Evolutionary conservation across 2,888 invertebrate species (phyloP), one percentile per base, ranked within the genome.

Genomic region (Embidobia sp.): DNA sequence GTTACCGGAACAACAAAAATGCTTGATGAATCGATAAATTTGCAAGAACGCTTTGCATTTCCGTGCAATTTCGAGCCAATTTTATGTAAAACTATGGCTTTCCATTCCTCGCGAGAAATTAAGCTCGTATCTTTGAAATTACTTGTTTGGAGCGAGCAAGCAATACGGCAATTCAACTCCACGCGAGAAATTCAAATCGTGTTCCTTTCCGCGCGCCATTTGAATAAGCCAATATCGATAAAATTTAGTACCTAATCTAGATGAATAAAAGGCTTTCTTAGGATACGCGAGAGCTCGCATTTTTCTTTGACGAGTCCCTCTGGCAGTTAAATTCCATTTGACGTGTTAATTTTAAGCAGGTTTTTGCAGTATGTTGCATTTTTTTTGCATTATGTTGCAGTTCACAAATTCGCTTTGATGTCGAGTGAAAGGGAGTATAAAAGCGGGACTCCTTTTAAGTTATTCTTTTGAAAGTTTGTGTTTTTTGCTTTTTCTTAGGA

Each of bases 201-300:
- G 66, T 46, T 55, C 44, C 35, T 55, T 66, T 55, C 53, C 11
- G n/a, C 18, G 66, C 55, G 19, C 10, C 46, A 66, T 66, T 66
- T 66, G 46, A 66, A 66, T 66, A 55, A 66, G 46, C 46, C 66
- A 48, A 66, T 55, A 66, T 66, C 55, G 66, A 66, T 48, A 22
- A 66, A 66, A 66, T 66, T 44, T 66, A 66, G 11, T 40, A 51
- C 31, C 44, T 66, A 35, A 51, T 53, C 44, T 27, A 27, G 26
- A 66, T 42, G 53, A 53, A 49, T 35, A 53, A 51, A 22, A 53
- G 22, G 26, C n/a, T 27, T 44, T 44, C 31, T 48, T 48, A 33
- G 22, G n/a, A 19, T 26, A 18, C 35, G 6, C 5, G 13, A 27
- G 18, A 18, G 4, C 2, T 40, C 13, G n/a, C 26, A 35, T 31